A percentile compares a stretch with the other conserved stretches of the same genome.
phyloP scores from a whole-genome alignment of 1,140 invertebrate species.

The Phthorimaea operculella region DNA sequence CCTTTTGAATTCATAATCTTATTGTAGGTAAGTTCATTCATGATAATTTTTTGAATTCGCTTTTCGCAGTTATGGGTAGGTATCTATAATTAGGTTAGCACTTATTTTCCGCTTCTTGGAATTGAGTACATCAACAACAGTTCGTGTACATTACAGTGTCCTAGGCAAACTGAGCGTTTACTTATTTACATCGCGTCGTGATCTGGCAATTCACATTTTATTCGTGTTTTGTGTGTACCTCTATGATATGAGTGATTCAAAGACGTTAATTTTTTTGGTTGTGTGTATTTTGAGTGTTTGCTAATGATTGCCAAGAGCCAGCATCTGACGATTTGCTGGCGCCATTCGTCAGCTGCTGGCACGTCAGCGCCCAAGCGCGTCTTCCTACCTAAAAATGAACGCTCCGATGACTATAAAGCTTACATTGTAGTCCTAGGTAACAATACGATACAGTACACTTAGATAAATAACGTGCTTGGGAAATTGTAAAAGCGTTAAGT shows the following conservation, averaged over 20 bases:
- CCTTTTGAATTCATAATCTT: too few relatives aligned
- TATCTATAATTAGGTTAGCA: too few relatives aligned
- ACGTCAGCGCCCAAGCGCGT: not conserved
- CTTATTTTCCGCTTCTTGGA: too few relatives aligned
- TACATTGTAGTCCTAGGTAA: too few relatives aligned
- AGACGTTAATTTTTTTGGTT: constrained; percentile 1
- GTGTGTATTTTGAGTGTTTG: not conserved
- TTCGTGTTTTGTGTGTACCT: not conserved
- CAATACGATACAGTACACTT: too few relatives aligned
- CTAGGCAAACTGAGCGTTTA: not conserved
- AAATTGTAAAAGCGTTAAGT: too few relatives aligned
- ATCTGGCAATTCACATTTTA: not conserved
- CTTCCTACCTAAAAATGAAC: not conserved
- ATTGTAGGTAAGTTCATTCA: too few relatives aligned
- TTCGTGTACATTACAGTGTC: not conserved
- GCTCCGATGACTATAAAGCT: too few relatives aligned
- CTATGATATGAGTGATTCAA: not conserved
- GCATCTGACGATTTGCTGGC: not conserved
- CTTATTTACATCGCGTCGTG: not conserved
- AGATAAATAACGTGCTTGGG: too few relatives aligned
- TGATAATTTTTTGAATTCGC: too few relatives aligned
- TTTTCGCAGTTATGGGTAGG: too few relatives aligned
- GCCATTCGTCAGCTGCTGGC: not conserved
- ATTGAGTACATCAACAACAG: too few relatives aligned
- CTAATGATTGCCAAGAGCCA: not conserved